A percentile compares a stretch with the other conserved stretches of the same genome.
Evolutionary conservation across 2,113 vertebrate genomes (phyloP).

Genomic region (Pseudopipra pipra): DNA sequence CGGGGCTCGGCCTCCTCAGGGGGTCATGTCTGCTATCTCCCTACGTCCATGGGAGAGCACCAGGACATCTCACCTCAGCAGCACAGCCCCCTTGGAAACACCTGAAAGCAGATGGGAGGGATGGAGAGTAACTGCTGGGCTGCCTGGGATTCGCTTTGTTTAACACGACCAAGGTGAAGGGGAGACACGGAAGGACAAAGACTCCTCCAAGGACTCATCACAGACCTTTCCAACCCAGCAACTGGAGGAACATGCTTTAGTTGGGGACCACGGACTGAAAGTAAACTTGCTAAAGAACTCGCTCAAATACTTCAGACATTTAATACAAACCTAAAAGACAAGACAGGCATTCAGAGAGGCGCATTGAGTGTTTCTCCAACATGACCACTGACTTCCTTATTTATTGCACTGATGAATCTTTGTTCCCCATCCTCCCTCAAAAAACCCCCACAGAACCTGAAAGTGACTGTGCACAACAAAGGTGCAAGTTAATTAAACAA

Average conservation of each 20-base stretch:
- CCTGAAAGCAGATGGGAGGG: constrained; percentile 60
- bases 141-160: constrained; percentile 33
- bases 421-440: neutral
- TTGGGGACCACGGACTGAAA: neutral
- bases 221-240: constrained; percentile 57
- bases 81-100: constrained; percentile 33
- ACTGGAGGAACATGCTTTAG: constrained; percentile 39
- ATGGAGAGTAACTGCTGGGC: constrained; percentile 27
- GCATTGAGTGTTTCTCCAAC: neutral
- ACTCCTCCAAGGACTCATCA: constrained; percentile 33
- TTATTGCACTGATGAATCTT: neutral
- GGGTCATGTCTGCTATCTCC: constrained; percentile 56
- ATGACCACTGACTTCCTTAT: neutral
- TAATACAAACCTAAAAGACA: neutral
- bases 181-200: neutral
- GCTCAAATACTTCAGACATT: neutral
- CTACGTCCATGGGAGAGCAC: neutral
- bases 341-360: neutral
- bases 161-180: constrained; percentile 9
- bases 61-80: constrained; percentile 55
- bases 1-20: constrained; percentile 46
- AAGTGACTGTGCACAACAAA: neutral
- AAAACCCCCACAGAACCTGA: neutral
- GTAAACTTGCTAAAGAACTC: neutral
- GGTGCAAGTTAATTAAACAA: neutral